Percentiles rank a stretch among this genome's conserved stretches.
Conservation (phyloP, 2,797 vertebrate genomes). For the Mallotus villosus region DNA sequence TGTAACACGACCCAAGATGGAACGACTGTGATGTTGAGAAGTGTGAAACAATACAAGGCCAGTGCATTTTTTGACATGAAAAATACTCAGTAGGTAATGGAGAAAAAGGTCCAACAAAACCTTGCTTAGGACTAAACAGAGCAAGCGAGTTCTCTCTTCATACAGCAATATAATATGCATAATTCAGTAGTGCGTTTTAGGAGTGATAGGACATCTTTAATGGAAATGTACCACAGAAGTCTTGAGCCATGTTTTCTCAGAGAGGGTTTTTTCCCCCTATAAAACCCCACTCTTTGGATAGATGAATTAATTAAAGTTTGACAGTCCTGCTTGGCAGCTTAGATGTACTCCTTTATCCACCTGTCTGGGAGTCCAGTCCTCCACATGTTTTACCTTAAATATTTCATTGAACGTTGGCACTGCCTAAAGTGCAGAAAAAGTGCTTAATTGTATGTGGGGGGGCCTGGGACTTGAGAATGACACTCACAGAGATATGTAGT, state of each 20-base stretch:
- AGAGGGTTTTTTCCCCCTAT: constrained; percentile 39
- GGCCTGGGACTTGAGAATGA: constrained; percentile 26
- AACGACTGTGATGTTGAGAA: background rate
- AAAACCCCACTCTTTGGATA: constrained; percentile 42
- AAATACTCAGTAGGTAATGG: constrained; percentile 44
- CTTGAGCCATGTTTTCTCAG: constrained; percentile 43
- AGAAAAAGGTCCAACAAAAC: constrained; percentile 48
- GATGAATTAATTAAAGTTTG: constrained; percentile 57
- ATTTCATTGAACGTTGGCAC: constrained; percentile 46
- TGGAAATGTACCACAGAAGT: constrained; percentile 50
- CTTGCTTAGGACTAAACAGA: constrained; percentile 33
- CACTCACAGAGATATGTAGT: constrained; percentile 12
- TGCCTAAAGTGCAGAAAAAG: constrained; percentile 48
- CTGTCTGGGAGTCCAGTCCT: constrained; percentile 41
- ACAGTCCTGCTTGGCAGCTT: constrained; percentile 52
- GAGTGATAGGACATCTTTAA: constrained; percentile 42
- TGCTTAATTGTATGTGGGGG: constrained; percentile 59
- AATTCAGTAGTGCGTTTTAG: constrained; percentile 53
- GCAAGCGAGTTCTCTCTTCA: constrained; percentile 29
- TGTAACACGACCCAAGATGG: background rate
- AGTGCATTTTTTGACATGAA: constrained; percentile 51
- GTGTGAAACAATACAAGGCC: constrained; percentile 26
- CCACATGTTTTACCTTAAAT: constrained; percentile 44
- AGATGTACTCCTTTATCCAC: constrained; percentile 48
- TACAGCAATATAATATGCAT: constrained; percentile 40